phyloP scores from a whole-genome alignment of 2,797 vertebrate species.

The Macropus fuliginosus region DNA sequence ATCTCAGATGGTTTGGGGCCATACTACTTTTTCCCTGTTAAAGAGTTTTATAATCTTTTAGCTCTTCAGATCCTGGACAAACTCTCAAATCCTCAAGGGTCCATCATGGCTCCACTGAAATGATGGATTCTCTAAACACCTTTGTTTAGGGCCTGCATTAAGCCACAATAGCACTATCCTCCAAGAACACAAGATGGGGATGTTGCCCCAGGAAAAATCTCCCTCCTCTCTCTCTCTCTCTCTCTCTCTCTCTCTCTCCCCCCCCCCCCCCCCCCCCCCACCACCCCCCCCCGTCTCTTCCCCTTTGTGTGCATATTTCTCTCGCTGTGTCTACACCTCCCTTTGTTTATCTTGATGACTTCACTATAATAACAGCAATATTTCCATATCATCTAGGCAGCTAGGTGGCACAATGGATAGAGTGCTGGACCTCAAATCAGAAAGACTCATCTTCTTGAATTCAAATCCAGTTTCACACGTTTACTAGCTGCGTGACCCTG shows the following conservation, averaged over 20 bases:
- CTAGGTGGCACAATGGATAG: background rate
- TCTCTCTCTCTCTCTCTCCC: background rate
- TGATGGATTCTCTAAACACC: background rate
- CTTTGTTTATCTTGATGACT: background rate
- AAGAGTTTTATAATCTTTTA: background rate
- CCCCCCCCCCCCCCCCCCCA: too few species aligned
- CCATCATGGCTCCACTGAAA: background rate
- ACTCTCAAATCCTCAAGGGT: background rate
- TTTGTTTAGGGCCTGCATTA: background rate
- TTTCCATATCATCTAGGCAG: background rate
- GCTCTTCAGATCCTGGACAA: background rate
- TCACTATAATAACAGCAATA: background rate
- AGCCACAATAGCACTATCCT: background rate
- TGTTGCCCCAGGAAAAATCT: background rate
- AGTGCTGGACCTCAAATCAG: background rate
- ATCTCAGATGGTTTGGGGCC: background rate
- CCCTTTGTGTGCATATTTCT: background rate
- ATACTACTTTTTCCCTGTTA: background rate
- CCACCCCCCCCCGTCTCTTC: too few species aligned
- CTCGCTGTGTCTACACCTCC: background rate
- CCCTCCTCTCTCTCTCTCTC: background rate
- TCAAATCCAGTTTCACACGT: background rate
- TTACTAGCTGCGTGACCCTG: background rate
- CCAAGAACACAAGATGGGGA: background rate
- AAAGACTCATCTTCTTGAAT: background rate